Evolutionary conservation across 2,113 vertebrate genomes (phyloP).

Genomic region (Anolis sagrei): DNA sequence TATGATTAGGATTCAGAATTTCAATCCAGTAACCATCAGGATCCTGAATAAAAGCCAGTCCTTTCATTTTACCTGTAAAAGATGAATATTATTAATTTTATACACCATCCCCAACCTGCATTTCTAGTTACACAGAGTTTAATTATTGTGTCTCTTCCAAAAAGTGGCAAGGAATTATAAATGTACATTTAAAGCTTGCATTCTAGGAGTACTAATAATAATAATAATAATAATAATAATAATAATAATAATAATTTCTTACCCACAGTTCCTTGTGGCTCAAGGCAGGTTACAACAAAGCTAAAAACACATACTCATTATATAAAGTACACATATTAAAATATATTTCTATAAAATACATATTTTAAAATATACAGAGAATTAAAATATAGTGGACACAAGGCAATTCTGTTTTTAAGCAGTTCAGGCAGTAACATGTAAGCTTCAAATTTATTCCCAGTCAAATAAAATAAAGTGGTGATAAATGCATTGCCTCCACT

Average conservation of each 20-base stretch:
- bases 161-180: background rate
- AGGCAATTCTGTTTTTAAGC: background rate
- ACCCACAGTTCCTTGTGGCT: too few species aligned
- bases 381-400: too few species aligned
- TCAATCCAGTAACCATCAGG: slow-evolving; percentile 99
- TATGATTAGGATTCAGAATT: slow-evolving; percentile 93
- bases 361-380: too few species aligned
- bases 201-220: background rate
- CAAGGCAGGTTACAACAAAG: too few species aligned
- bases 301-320: too few species aligned
- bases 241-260: too few species aligned
- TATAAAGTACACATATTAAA: too few species aligned
- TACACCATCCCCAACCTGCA: background rate
- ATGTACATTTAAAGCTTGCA: background rate
- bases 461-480: background rate
- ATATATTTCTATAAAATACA: too few species aligned
- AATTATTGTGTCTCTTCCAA: background rate
- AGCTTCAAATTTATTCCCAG: background rate
- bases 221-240: too few species aligned
- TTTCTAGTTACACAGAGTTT: background rate
- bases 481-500: background rate
- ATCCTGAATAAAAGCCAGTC: slow-evolving; percentile 96
- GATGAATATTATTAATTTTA: background rate
- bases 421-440: background rate
- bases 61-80: slow-evolving; percentile 94